Conservation (phyloP, 2,113 vertebrate species). For the Heptranchias perlo region DNA sequence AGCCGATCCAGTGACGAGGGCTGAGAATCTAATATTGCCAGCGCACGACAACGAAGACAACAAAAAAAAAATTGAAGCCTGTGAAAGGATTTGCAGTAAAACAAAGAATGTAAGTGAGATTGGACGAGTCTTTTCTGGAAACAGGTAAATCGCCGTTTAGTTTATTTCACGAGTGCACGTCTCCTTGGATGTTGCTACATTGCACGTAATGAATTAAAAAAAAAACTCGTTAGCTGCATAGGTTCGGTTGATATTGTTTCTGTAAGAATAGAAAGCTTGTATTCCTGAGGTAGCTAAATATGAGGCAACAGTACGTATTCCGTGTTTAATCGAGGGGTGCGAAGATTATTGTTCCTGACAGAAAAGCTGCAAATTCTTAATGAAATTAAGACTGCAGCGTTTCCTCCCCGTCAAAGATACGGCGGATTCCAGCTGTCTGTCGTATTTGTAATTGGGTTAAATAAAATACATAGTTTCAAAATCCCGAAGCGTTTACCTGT, state of each 20-base stretch:
- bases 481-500: background rate
- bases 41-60: background rate
- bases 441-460: background rate
- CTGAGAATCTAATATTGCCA: background rate
- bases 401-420: background rate
- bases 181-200: background rate
- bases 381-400: background rate
- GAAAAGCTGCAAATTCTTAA: background rate
- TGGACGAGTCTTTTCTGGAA: background rate
- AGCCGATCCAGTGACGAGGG: background rate
- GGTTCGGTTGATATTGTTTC: background rate
- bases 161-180: background rate
- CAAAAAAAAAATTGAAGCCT: background rate
- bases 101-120: conserved; percentile 22
- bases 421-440: background rate
- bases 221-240: background rate
- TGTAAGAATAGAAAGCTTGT: background rate
- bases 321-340: background rate
- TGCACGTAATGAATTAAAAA: background rate
- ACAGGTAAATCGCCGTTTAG: background rate
- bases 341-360: background rate
- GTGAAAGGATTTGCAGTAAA: background rate
- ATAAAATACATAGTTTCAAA: conserved; percentile 20
- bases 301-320: background rate
- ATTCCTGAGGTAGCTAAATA: background rate